Conservation (phyloP, 2,113 vertebrate genomes). For the Cyprichromis sp. region DNA sequence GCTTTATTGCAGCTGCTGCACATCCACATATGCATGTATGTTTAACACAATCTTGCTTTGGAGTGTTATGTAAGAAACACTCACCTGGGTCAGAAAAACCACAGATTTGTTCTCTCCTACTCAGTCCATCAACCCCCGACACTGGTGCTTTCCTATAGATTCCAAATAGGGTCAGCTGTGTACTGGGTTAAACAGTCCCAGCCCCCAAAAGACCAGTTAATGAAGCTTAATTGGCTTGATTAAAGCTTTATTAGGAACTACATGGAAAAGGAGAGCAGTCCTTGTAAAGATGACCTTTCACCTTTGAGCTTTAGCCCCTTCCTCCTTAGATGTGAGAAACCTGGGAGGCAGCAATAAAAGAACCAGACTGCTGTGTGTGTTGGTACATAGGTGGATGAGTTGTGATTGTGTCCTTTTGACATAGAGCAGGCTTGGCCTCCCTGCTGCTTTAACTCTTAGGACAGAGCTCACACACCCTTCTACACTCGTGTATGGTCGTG, state of each 20-base stretch:
- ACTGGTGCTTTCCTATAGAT: background rate
- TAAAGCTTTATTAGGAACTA: conserved; percentile 62
- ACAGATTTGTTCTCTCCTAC: background rate
- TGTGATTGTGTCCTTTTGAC: conserved; percentile 36
- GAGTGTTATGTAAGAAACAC: conserved; percentile 23
- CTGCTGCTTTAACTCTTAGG: conserved; percentile 9
- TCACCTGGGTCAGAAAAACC: conserved; percentile 14
- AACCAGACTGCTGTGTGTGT: background rate
- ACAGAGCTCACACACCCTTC: background rate
- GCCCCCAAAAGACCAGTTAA: conserved; percentile 35
- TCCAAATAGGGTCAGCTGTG: conserved; percentile 25
- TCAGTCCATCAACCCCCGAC: background rate
- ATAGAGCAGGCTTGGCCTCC: conserved; percentile 28
- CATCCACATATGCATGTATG: background rate
- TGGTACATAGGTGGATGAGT: background rate
- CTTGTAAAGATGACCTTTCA: conserved; percentile 56
- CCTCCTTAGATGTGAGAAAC: conserved; percentile 38
- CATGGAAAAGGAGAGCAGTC: conserved; percentile 19
- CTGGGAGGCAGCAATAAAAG: conserved; percentile 38
- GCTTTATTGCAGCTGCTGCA: background rate
- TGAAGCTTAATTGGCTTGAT: conserved; percentile 71
- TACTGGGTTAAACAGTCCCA: conserved; percentile 34
- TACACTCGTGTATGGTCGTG: background rate
- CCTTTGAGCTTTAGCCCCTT: conserved; percentile 47
- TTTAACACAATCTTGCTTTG: background rate